Evolutionary conservation across 1,140 invertebrate genomes (phyloP).

Genomic region (Stegodyphus dumicola): DNA sequence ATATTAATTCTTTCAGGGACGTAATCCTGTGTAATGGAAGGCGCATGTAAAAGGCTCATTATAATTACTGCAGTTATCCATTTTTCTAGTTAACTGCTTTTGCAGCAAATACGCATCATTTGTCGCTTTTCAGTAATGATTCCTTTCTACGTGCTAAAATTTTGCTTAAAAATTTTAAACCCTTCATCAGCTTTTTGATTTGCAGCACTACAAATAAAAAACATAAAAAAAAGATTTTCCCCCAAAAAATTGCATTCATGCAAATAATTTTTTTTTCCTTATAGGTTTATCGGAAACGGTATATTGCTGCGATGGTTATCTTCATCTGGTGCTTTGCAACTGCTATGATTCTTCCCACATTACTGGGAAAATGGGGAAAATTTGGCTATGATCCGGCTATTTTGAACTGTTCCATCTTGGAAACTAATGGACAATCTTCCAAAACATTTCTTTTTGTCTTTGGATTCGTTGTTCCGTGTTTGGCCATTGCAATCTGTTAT

Average conservation of each 20-base stretch:
- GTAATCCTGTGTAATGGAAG: no score
- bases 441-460: conserved; percentile 87
- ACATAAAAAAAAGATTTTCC: not conserved
- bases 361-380: conserved; percentile 84
- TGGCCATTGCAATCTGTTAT: conserved; percentile 85
- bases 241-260: not conserved
- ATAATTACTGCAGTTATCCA: no score
- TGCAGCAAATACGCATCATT: no score
- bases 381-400: conserved; percentile 76
- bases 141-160: no score
- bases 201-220: no score
- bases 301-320: conserved; percentile 65
- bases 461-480: conserved; percentile 83
- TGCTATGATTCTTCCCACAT: conserved; percentile 78
- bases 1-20: no score
- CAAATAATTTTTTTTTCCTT: conserved; percentile 20
- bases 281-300: conserved; percentile 57
- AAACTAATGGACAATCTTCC: conserved; percentile 78
- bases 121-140: no score
- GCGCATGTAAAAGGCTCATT: no score
- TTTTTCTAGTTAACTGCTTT: no score
- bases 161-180: no score
- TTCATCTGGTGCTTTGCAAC: conserved; percentile 80
- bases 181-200: no score
- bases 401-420: conserved; percentile 69